A percentile compares a stretch with the other conserved stretches of the same genome.
Evolutionary conservation across 2,113 vertebrate species (phyloP).

Genomic region (Prunella fulvescens): DNA sequence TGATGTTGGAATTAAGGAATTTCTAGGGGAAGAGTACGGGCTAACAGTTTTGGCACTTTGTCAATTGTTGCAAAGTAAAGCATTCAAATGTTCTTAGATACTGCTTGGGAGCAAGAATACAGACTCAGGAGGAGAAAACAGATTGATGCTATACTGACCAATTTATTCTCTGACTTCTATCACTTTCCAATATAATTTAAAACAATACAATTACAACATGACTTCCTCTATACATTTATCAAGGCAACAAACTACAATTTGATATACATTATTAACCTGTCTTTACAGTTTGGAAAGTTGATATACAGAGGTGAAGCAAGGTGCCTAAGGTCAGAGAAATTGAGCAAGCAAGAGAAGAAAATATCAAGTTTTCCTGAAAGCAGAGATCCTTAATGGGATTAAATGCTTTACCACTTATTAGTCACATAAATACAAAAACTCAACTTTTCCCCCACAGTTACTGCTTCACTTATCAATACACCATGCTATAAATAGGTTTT

Average conservation of each 20-base stretch:
- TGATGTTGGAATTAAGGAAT: not conserved
- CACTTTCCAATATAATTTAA: not conserved
- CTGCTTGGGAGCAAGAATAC: not conserved
- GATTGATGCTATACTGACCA: not conserved
- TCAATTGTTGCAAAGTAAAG: not conserved
- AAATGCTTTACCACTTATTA: not conserved
- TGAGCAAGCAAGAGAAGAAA: not conserved
- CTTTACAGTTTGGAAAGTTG: not conserved
- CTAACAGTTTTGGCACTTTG: not conserved
- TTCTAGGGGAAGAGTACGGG: not conserved
- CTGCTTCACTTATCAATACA: not conserved
- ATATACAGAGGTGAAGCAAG: not conserved
- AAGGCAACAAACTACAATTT: not conserved
- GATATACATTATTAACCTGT: not conserved
- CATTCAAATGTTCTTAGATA: not conserved
- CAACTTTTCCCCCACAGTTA: fast-evolving
- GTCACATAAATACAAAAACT: not conserved
- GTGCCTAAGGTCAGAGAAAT: not conserved
- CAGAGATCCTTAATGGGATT: not conserved
- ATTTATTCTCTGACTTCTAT: not conserved
- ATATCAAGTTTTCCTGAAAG: not conserved
- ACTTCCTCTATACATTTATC: not conserved
- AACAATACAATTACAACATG: not conserved
- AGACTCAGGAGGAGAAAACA: not conserved
- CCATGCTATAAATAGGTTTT: not conserved